Conservation (phyloP, 2,113 vertebrate species). For the Tringa solitaria region DNA sequence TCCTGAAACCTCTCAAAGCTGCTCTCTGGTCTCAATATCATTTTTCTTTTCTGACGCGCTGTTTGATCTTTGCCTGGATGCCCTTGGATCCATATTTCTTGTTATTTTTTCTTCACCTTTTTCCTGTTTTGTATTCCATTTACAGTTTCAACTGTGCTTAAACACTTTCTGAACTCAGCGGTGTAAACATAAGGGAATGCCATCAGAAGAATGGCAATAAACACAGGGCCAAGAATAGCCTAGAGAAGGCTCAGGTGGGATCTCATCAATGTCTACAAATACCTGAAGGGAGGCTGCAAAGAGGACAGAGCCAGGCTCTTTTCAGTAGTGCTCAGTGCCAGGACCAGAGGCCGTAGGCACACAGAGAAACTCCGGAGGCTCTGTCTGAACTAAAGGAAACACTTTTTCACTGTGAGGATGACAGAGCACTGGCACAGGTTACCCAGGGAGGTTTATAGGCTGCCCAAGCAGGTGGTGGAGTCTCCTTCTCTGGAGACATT, state of each 20-base stretch:
- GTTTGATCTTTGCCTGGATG: background rate
- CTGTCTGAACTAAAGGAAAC: background rate
- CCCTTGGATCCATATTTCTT: background rate
- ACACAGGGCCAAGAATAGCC: background rate
- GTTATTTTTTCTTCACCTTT: background rate
- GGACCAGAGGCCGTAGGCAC: background rate
- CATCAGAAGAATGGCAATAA: background rate
- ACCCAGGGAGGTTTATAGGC: background rate
- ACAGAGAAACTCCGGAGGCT: background rate
- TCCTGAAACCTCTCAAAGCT: background rate
- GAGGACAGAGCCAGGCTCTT: background rate
- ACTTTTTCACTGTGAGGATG: background rate
- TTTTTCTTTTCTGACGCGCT: background rate
- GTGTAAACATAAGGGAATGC: background rate
- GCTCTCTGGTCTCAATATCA: background rate
- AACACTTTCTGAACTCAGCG: background rate
- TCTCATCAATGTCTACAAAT: background rate
- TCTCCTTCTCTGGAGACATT: too few relatives aligned
- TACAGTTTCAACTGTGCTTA: background rate
- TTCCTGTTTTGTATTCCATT: background rate
- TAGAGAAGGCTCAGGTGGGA: background rate
- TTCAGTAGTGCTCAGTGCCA: background rate
- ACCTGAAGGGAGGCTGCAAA: background rate
- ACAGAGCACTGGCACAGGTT: background rate
- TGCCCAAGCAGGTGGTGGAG: too few relatives aligned